Conservation (phyloP, 2,113 vertebrate genomes). For the Misgurnus mizolepis region DNA sequence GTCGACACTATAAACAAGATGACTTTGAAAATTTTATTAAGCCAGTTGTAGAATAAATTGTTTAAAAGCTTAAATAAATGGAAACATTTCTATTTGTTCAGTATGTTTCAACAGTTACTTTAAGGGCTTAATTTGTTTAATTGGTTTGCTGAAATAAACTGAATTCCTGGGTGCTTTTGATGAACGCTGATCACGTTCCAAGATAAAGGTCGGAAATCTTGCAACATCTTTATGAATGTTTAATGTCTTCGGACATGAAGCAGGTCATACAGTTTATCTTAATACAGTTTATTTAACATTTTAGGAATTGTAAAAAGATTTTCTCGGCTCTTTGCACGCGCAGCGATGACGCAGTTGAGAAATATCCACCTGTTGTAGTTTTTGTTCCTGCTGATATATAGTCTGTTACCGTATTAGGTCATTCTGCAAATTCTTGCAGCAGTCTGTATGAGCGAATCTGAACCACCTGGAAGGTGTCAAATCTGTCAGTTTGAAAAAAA, state of each 20-base stretch:
- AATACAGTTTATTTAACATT: conserved; percentile 48
- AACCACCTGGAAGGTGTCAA: conserved; percentile 31
- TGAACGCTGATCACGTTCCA: neutral
- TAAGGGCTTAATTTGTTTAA: too few species aligned
- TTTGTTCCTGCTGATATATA: conserved; percentile 16
- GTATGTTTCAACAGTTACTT: too few species aligned
- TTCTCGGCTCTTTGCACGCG: neutral
- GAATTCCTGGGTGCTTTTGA: neutral
- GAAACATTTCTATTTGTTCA: neutral
- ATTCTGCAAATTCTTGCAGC: conserved; percentile 38
- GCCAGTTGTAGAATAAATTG: too few species aligned
- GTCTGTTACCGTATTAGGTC: conserved; percentile 24
- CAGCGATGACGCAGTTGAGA: neutral
- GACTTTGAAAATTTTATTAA: neutral
- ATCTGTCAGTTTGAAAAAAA: conserved; percentile 4
- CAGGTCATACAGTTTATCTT: conserved; percentile 7
- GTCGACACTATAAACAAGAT: too few species aligned
- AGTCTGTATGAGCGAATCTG: conserved; percentile 10
- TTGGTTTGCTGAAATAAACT: too few species aligned
- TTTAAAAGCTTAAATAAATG: too few species aligned
- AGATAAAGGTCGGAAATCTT: neutral
- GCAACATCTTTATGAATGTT: neutral
- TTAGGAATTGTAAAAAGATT: conserved; percentile 28
- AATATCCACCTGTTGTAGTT: neutral
- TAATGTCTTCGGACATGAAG: conserved; percentile 27